A percentile compares a stretch with the other conserved stretches of the same genome.
Evolutionary conservation across 1,140 invertebrate genomes (phyloP).

Genomic region (Drosophila sp.): DNA sequence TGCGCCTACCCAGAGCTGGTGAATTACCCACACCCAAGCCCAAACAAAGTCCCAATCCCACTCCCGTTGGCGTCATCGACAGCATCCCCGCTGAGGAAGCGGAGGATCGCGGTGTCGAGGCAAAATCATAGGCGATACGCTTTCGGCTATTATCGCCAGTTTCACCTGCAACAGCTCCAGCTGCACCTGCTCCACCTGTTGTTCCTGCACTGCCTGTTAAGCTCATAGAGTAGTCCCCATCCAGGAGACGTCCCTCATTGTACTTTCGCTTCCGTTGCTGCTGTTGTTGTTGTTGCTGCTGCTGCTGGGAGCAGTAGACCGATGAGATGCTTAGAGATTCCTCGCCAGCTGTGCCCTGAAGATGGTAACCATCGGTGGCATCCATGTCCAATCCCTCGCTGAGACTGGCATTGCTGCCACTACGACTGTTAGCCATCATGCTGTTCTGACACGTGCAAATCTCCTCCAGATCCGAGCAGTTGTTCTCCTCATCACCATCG

Average conservation of each 20-base stretch:
- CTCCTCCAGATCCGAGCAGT: slow-evolving; percentile 80
- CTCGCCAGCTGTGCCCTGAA: slow-evolving; percentile 28
- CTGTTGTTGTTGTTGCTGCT: slow-evolving; percentile 64
- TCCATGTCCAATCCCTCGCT: slow-evolving; percentile 69
- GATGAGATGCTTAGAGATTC: slow-evolving; percentile 15
- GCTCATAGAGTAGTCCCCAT: slow-evolving; percentile 58
- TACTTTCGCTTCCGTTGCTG: slow-evolving; percentile 83
- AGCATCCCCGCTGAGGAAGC: slow-evolving; percentile 41
- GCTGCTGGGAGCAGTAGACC: slow-evolving; percentile 40
- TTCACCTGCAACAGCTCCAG: slow-evolving; percentile 27
- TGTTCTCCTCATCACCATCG: slow-evolving; percentile 82
- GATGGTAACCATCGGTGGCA: slow-evolving; percentile 48
- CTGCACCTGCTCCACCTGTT: slow-evolving; percentile 5
- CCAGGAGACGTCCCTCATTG: slow-evolving; percentile 73
- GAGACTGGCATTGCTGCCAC: slow-evolving; percentile 75
- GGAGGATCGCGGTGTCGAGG: slow-evolving; percentile 73
- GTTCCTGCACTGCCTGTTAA: slow-evolving; percentile 39
- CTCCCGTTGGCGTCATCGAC: slow-evolving; percentile 53
- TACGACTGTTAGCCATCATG: slow-evolving; percentile 55
- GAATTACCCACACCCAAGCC: slow-evolving; percentile 28
- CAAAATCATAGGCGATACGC: slow-evolving; percentile 79
- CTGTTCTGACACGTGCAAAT: slow-evolving; percentile 82
- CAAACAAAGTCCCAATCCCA: slow-evolving; percentile 1
- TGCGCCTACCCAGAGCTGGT: slow-evolving; percentile 66
- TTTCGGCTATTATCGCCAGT: slow-evolving; percentile 69